Evolutionary conservation across 2,797 vertebrate species (phyloP), one percentile per base, ranked within the genome.

Genomic region (Sebastes goodei): DNA sequence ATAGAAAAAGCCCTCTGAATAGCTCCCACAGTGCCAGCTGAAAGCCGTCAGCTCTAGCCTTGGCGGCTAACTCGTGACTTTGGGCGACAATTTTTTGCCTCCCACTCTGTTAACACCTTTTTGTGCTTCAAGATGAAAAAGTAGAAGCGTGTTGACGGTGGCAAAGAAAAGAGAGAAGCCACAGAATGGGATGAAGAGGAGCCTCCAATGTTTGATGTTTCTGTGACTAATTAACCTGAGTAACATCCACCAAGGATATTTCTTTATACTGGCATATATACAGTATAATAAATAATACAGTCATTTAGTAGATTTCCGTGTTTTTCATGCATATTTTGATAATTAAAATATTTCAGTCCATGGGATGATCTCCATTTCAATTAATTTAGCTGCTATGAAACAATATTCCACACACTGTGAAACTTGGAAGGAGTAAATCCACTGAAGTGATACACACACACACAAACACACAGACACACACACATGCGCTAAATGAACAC

Each of bases 1-100:
- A 71, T 17, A 83, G 77, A 90, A 86, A 88, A 84, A 79, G 74
- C 62, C 71, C 63, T 77, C 61, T 85, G 76, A 89, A 91, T 83
- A 75, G 76, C 74, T 89, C 70, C 76, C 65, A 10, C 76, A 76
- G 67, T 52, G 85, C 46, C 52, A 27, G 66, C 42, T 85, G 76
- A 90, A 92, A 89, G 80, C 62, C 10, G 14, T 75, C 77, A 80
- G 78, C 67, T 38, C 20, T 15, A 4, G 82, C 76, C 78, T 79
- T 74, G 29, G 74, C 3, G 14, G 82, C 81, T 76, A 68, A 82
- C 81, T 88, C 15, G 53, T 88, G 83, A 76, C 87, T 85, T 85
- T 81, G 7, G 62, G 42, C 7, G 6, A 73, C 3, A 0, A 2
- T 71, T 80, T 49, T 86, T 56, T 75, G n/a, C 83, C 59, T 82